A percentile compares a stretch with the other conserved stretches of the same genome.
phyloP scores from a whole-genome alignment of 1,140 invertebrate genomes.

The Mactra quadrangularis region DNA sequence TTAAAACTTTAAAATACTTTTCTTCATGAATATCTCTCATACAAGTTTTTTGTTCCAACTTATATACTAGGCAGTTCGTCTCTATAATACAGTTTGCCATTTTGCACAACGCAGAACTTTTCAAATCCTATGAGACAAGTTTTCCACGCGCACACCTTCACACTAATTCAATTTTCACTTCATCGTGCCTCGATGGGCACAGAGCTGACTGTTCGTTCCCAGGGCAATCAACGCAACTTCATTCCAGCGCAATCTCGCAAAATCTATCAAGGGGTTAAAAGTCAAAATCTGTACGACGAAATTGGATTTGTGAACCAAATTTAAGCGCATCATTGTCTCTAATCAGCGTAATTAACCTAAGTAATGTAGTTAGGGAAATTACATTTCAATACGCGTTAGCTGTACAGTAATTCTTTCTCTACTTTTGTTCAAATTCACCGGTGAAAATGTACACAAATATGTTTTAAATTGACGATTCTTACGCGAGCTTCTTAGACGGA shows the following conservation, averaged over 20 bases:
- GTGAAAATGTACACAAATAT: constrained; percentile 49
- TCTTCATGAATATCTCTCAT: too few species aligned
- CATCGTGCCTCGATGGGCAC: constrained; percentile 35
- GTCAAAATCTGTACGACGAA: constrained; percentile 61
- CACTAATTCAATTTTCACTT: constrained; percentile 49
- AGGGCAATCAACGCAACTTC: constrained; percentile 47
- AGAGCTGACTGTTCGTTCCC: constrained; percentile 27
- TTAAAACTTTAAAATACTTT: too few species aligned
- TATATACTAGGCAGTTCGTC: too few species aligned
- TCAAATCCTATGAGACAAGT: constrained; percentile 34
- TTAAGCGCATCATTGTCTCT: constrained; percentile 60
- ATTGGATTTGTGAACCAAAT: constrained; percentile 63
- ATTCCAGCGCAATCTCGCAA: constrained; percentile 31
- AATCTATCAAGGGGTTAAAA: constrained; percentile 61
- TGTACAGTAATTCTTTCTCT: constrained; percentile 32
- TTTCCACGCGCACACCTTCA: constrained; percentile 45
- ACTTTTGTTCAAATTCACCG: constrained; percentile 32
- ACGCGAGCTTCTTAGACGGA: constrained; percentile 6
- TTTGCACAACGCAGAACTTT: constrained; percentile 2
- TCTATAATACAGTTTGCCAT: too few species aligned
- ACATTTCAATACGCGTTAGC: constrained; percentile 56
- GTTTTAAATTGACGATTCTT: constrained; percentile 54
- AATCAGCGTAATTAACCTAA: constrained; percentile 62
- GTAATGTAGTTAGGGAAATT: constrained; percentile 61
- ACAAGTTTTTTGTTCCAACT: too few species aligned